Percentiles rank a stretch among this genome's conserved stretches.
These are phyloP conservation scores for Eupithecia inturbata DNA, from an alignment of 2,888 invertebrate genomes.

Conservation along the genomic window DNA sequence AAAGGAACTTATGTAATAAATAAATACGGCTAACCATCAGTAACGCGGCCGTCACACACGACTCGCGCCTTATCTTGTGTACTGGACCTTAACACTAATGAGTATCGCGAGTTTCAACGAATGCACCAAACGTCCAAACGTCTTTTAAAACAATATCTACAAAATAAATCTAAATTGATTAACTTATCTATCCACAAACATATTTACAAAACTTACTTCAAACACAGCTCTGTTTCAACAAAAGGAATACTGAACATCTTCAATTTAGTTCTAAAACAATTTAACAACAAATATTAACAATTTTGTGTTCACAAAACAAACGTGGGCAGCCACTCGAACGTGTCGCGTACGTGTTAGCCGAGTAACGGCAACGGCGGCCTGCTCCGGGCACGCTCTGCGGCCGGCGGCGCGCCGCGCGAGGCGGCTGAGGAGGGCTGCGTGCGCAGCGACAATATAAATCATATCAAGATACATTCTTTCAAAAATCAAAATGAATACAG, in stretches of 20 bases:
- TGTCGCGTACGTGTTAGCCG: not conserved
- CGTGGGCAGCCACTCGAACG: slow-evolving; percentile 5
- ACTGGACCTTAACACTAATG: slow-evolving; percentile 36
- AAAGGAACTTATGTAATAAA: not conserved
- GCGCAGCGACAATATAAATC: not conserved
- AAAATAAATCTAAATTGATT: slow-evolving; percentile 21
- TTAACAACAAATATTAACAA: slow-evolving; percentile 31
- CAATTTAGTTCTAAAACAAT: slow-evolving; percentile 25
- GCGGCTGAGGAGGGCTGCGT: slow-evolving; percentile 11
- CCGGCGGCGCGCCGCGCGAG: not conserved
- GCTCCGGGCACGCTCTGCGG: not conserved
- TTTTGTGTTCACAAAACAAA: slow-evolving; percentile 19
- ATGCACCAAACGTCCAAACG: slow-evolving; percentile 13
- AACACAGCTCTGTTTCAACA: slow-evolving; percentile 27
- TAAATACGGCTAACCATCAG: not conserved
- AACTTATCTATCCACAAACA: slow-evolving; percentile 21
- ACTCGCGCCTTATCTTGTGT: slow-evolving; percentile 28
- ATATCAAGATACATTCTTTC: slow-evolving; percentile 22
- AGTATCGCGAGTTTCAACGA: slow-evolving; percentile 32
- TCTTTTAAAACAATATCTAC: slow-evolving; percentile 19
- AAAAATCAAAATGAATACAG: slow-evolving; percentile 20
- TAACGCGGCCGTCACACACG: not conserved
- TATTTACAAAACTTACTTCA: slow-evolving; percentile 28
- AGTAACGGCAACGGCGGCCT: not conserved
- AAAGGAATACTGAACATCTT: slow-evolving; percentile 25